phyloP scores from a whole-genome alignment of 2,888 invertebrate genomes.

The Heteromurus nitidus region DNA sequence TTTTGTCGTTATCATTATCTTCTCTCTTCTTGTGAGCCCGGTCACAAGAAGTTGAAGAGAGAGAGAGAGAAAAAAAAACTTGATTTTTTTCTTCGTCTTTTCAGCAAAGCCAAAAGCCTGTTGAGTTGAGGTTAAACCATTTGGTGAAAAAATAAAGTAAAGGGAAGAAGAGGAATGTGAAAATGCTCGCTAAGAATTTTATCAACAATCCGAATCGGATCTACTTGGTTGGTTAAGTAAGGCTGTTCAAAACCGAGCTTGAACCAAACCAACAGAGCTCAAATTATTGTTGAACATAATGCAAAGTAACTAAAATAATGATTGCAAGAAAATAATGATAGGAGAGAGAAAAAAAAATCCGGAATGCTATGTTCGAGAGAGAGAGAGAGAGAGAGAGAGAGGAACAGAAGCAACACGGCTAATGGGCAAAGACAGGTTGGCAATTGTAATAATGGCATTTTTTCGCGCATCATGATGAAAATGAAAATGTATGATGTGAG shows the following conservation, averaged over 20 bases:
- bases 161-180: slow-evolving; percentile 5
- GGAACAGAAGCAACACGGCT: slow-evolving; percentile 24
- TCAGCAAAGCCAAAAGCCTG: no score
- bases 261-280: neutral
- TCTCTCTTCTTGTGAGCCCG: neutral
- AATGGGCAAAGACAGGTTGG: slow-evolving; percentile 31
- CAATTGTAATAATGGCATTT: slow-evolving; percentile 1
- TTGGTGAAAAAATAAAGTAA: neutral
- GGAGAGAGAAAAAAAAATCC: no score
- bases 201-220: slow-evolving; percentile 53
- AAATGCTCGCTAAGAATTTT: slow-evolving; percentile 41
- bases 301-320: no score
- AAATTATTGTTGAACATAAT: no score
- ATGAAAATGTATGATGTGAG: slow-evolving; percentile 46
- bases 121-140: neutral
- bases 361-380: neutral
- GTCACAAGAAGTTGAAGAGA: neutral
- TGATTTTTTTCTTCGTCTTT: slow-evolving; percentile 37
- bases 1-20: slow-evolving; percentile 47
- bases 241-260: neutral
- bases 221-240: slow-evolving; percentile 26
- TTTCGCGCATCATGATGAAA: slow-evolving; percentile 20
- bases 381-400: no score
- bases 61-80: slow-evolving; percentile 23
- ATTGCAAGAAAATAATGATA: no score